Evolutionary conservation across 2,797 vertebrate species (phyloP).

Genomic region (Halcyon badia): DNA sequence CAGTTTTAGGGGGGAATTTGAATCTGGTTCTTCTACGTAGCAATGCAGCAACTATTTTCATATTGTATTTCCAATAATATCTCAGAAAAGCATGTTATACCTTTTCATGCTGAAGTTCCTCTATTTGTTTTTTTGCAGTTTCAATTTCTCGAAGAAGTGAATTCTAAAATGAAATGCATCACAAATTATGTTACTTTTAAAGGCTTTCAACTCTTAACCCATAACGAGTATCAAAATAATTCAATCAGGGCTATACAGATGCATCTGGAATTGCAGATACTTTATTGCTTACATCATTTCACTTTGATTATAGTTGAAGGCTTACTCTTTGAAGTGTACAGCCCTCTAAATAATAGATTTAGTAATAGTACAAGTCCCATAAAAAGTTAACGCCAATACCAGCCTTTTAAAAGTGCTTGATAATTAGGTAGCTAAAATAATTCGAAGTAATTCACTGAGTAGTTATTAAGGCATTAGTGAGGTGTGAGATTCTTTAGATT

Average conservation of each 20-base stretch:
- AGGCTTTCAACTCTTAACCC: background rate
- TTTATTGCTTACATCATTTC: background rate
- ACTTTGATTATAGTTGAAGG: background rate
- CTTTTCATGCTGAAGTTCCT: constrained; percentile 97
- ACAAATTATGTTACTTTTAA: background rate
- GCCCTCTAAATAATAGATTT: background rate
- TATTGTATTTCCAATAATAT: background rate
- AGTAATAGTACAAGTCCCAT: background rate
- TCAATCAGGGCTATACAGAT: background rate
- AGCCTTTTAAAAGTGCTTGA: background rate
- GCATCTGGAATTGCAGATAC: background rate
- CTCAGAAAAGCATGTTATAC: constrained; percentile 69
- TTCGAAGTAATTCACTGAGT: background rate
- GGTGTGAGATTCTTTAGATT: background rate
- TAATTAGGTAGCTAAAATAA: background rate
- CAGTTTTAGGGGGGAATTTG: background rate
- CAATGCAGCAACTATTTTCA: background rate
- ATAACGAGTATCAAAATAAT: background rate
- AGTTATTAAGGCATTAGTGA: background rate
- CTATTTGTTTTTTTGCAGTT: constrained; percentile 92
- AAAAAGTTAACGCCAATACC: background rate
- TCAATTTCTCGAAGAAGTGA: constrained; percentile 93
- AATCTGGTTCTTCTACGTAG: background rate
- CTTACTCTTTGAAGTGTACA: background rate
- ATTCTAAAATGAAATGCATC: constrained; percentile 83